These are phyloP conservation scores for Acleris literana DNA, from an alignment of 2,888 invertebrate genomes.

Conservation along the genomic window DNA sequence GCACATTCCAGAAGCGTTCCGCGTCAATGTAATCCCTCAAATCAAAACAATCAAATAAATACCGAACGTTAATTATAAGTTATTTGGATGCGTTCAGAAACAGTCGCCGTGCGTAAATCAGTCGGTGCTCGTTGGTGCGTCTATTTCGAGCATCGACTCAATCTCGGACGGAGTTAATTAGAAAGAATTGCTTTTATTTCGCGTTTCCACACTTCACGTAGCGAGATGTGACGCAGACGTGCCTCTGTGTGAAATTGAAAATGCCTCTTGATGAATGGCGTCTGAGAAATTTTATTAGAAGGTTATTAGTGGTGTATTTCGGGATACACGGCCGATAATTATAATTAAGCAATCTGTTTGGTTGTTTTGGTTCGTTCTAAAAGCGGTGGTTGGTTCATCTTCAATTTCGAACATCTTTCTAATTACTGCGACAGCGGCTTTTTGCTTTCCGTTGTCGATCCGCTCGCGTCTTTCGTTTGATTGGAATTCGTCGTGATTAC, in stretches of 20 bases:
- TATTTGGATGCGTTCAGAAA: constrained; percentile 68
- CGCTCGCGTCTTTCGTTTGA: constrained; percentile 9
- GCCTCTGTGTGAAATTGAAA: constrained; percentile 58
- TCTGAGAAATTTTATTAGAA: constrained; percentile 46
- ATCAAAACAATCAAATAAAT: constrained; percentile 82
- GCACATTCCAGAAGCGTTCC: constrained; percentile 36
- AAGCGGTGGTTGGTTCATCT: constrained; percentile 25
- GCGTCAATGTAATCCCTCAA: constrained; percentile 64
- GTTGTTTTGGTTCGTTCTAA: constrained; percentile 34
- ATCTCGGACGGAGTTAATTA: constrained; percentile 76
- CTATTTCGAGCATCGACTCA: constrained; percentile 71
- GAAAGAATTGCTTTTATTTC: constrained; percentile 83
- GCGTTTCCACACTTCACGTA: constrained; percentile 75
- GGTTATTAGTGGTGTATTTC: constrained; percentile 38
- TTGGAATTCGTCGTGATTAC: constrained; percentile 20
- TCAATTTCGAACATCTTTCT: constrained; percentile 29
- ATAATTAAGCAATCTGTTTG: constrained; percentile 36
- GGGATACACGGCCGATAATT: constrained; percentile 31
- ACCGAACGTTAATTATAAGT: constrained; percentile 70
- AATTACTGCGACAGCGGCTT: constrained; percentile 25
- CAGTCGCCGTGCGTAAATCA: constrained; percentile 77
- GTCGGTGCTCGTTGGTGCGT: constrained; percentile 58
- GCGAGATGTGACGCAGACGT: constrained; percentile 66
- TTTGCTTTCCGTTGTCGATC: constrained; percentile 3
- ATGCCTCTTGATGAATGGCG: constrained; percentile 65